These are phyloP conservation scores for Babyrousa celebensis DNA, from an alignment of 2,797 vertebrate species.

Conservation along the genomic window DNA sequence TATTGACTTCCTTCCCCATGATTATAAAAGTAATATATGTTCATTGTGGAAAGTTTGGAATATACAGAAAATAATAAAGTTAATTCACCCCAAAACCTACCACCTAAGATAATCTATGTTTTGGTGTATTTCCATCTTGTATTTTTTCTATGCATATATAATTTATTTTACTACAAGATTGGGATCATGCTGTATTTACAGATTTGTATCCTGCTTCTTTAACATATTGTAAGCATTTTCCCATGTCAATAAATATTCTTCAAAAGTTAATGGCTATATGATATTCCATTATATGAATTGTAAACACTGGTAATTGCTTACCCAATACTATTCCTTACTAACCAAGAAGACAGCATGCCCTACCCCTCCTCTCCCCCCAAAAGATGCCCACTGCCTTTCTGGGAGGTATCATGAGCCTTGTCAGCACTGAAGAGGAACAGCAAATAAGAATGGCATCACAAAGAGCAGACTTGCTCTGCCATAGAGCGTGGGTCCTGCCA, in stretches of 20 bases:
- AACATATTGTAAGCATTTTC: conserved; percentile 85
- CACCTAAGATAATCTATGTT: conserved; percentile 71
- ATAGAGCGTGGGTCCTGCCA: background rate
- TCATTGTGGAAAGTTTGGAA: conserved; percentile 52
- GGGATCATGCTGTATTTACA: conserved; percentile 93
- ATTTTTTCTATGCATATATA: conserved; percentile 86
- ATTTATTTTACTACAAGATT: conserved; percentile 91
- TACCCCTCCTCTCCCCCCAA: background rate
- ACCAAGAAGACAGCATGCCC: background rate
- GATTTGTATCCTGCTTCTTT: conserved; percentile 93
- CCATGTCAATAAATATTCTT: conserved; percentile 86
- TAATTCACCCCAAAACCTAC: conserved; percentile 40
- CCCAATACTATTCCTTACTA: background rate
- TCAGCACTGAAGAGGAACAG: background rate
- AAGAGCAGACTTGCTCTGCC: background rate
- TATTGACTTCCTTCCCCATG: background rate
- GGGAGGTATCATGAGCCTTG: background rate
- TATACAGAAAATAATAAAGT: conserved; percentile 37
- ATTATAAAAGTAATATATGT: conserved; percentile 61
- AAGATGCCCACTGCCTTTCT: background rate
- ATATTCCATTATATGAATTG: conserved; percentile 61
- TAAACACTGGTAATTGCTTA: background rate
- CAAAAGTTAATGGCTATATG: conserved; percentile 75
- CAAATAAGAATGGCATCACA: background rate
- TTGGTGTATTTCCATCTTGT: conserved; percentile 82